Base-by-base conservation (phyloP, 2,113 vertebrate species). In the Vimba vimba region DNA sequence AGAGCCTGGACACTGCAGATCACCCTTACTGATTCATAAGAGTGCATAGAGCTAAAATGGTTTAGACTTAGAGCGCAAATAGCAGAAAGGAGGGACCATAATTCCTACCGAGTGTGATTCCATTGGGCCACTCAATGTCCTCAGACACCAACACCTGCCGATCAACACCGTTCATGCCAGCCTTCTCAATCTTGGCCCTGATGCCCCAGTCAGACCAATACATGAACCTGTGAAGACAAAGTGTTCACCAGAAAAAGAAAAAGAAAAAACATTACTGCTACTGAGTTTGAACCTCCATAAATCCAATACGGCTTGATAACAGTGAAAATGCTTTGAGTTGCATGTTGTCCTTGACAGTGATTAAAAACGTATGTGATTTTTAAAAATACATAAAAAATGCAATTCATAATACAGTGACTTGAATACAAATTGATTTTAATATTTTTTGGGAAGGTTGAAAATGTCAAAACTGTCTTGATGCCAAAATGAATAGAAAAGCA, bases 191-290 rank as follows among this genome's bases (percentile, higher is more conserved):
- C 94, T 97, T 99, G 50, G 98, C 97, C 86, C 94, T 92, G 83
- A 95, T 95, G 21, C 98, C 98, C 97, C 98, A 99, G 93, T 99
- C 98, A 55, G 98, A 99, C 98, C 98, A 99, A 91, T 98, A 99
- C 97, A 99, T 97, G 87, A 98, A 99, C 91, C 98, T 99, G 87
- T 47, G 76, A 62, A 89, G 74, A 89, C 59, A 86, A 27, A 80
- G 27, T 10, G 9, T n/a, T 74, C 66, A 82, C 43, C 11, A 68
- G 2, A 30, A 59, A 15, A 25, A 39, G 25, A 15, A 25, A 71
- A 15, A 4, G 3, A 50, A 50, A 50, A 50, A 50, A 4, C 47
- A 50, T 15, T 4, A 50, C 13, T 50, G 15, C 15, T 6, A 17
- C 50, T 17, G 13, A 23, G 36, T 71, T 21, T 23, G 8, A 23